Percentiles rank a stretch among this genome's conserved stretches.
Conservation (phyloP, 2,113 vertebrate genomes). For the Octodon degus region DNA sequence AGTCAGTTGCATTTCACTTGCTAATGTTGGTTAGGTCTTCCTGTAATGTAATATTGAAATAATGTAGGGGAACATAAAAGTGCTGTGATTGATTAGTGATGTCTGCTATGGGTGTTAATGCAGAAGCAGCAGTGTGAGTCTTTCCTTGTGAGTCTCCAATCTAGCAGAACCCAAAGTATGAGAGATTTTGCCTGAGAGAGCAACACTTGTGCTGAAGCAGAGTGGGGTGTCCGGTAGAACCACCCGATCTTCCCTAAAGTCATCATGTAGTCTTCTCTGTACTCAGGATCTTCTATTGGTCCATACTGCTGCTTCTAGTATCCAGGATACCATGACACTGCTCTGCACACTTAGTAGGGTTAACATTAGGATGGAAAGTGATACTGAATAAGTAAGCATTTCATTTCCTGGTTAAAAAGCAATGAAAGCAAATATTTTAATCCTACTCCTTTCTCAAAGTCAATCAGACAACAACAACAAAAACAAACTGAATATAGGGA, state of each 20-base stretch:
- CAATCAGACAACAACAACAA: background rate
- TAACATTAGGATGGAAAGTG: background rate
- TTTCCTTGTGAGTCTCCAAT: background rate
- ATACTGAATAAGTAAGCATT: background rate
- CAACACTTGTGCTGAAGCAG: background rate
- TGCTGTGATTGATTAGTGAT: conserved; percentile 24
- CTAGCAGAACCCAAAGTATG: background rate
- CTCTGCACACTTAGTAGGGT: background rate
- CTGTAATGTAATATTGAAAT: background rate
- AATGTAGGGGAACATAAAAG: no score
- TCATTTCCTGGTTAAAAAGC: conserved; percentile 49
- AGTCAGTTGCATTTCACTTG: background rate
- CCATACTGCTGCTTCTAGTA: background rate
- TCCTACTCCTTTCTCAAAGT: background rate
- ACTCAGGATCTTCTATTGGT: background rate
- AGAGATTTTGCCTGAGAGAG: background rate
- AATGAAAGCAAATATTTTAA: background rate
- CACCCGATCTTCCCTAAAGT: background rate
- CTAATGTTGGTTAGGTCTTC: background rate
- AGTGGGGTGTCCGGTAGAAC: background rate
- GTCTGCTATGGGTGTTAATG: background rate
- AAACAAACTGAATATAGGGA: background rate
- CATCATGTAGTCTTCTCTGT: background rate
- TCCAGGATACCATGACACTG: background rate
- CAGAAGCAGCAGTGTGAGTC: background rate